These are phyloP conservation scores for Antheraea pernyi DNA, from an alignment of 1,140 invertebrate genomes.

Conservation along the genomic window DNA sequence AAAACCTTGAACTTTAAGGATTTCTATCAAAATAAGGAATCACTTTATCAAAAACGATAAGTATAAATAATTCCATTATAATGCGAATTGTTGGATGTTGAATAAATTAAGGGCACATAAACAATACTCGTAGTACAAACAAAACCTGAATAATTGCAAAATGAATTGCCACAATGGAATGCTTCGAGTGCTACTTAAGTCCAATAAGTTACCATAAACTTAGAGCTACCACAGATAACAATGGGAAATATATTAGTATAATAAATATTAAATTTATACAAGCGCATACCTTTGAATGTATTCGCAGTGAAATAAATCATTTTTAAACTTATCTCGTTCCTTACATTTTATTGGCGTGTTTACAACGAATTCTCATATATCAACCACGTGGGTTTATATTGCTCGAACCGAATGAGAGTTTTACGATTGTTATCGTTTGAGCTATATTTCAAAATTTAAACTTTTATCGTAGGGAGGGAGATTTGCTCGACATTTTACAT, in stretches of 20 bases:
- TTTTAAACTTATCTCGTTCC: slow-evolving; percentile 11
- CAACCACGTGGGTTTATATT: neutral
- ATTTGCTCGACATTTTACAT: neutral
- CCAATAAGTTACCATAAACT: too few species aligned
- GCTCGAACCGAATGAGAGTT: slow-evolving; percentile 5
- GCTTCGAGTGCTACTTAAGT: too few species aligned
- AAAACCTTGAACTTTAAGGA: too few species aligned
- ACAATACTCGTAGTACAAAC: too few species aligned
- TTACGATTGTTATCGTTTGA: slow-evolving; percentile 13
- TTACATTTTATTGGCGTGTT: slow-evolving; percentile 12
- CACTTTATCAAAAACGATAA: too few species aligned
- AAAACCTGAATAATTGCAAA: too few species aligned
- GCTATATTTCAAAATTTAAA: slow-evolving; percentile 5
- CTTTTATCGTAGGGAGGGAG: neutral
- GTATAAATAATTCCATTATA: too few species aligned
- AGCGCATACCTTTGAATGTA: slow-evolving; percentile 3
- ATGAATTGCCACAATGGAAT: too few species aligned
- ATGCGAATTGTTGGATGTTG: too few species aligned
- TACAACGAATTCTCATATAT: slow-evolving; percentile 6
- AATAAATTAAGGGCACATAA: too few species aligned
- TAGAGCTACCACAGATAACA: too few species aligned
- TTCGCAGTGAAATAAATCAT: slow-evolving; percentile 5
- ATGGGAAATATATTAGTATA: neutral
- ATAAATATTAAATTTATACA: neutral
- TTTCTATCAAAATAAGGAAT: too few species aligned